Conservation (phyloP, 2,888 invertebrate genomes). For the Acronicta aceris region DNA sequence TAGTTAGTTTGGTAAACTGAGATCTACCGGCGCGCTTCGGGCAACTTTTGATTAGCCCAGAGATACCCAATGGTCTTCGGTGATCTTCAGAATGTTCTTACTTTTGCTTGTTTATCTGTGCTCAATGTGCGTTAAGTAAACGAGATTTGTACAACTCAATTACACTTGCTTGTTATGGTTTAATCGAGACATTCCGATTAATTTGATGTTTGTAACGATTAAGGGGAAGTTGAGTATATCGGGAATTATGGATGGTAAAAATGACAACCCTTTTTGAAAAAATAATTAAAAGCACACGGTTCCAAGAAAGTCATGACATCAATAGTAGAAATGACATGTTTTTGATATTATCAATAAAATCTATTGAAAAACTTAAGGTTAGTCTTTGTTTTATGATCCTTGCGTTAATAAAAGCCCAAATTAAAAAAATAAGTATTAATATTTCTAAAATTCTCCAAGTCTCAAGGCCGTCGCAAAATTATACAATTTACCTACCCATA, state of each 20-base stretch:
- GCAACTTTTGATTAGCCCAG: constrained; percentile 73
- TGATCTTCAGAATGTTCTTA: constrained; percentile 59
- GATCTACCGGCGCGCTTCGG: constrained; percentile 62
- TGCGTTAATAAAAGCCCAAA: no score
- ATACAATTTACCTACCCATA: no score
- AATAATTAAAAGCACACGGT: no score
- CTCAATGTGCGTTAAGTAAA: constrained; percentile 61
- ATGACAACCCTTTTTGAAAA: background rate
- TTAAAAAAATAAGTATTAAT: no score
- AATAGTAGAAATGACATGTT: no score
- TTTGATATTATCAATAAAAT: no score
- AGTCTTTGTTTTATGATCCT: no score
- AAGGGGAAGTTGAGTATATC: background rate
- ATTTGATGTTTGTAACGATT: constrained; percentile 16
- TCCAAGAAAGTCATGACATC: no score
- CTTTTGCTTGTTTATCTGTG: constrained; percentile 68
- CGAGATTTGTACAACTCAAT: constrained; percentile 66
- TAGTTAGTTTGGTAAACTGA: constrained; percentile 69
- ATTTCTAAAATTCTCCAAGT: no score
- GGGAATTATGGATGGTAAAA: background rate
- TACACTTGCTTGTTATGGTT: constrained; percentile 60
- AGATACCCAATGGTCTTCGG: constrained; percentile 52
- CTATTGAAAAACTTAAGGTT: no score
- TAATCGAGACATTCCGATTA: constrained; percentile 35
- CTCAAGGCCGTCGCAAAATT: no score